Evolutionary conservation across 2,113 vertebrate genomes (phyloP), one percentile per base, ranked within the genome.

Genomic region (Eurystomus gularis): DNA sequence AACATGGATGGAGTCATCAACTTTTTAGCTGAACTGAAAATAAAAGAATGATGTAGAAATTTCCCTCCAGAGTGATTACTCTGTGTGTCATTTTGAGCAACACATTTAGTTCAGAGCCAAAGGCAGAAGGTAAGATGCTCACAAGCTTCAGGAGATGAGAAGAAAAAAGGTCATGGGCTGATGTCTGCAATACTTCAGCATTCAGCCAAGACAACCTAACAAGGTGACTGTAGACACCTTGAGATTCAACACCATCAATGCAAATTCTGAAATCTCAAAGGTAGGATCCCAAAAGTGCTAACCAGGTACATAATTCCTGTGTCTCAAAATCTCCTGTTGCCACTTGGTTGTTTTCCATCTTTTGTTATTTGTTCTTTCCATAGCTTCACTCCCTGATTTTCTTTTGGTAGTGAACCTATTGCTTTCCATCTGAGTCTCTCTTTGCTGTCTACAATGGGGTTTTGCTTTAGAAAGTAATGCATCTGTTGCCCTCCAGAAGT

Each of bases 401-500:
- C 31, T 88, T 82, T 82, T 60, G 28, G 20, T 61, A 52, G 26
- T 37, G 44, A 88, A 64, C 33, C 69, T 72, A 4, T 8, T 40
- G 17, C 14, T 89, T 84, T 69, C 33, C 21, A 28, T 88, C 55
- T 39, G 58, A 75, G 77, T 79, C 78, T 84, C 20, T 62, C 54
- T 85, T 82, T 90, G 31, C 20, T 71, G 13, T 33, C 62, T 86
- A 14, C 35, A 73, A 13, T 70, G n/a, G 44, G 13, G 19, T 3
- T 92, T 83, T 85, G 33, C 31, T 92, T 94, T 77, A 78, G 57
- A 82, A 95, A 96, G 66, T 51, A 92, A 89, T 90, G 13, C 46
- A 55, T 95, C 72, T 88, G 62, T 69, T 90, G 28, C 16, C 72
- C 55, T 57, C 83, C 69, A 82, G 88, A 93, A 91, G 65, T 88